Conservation (phyloP, 2,888 invertebrate genomes). For the Orthosia cruda region DNA sequence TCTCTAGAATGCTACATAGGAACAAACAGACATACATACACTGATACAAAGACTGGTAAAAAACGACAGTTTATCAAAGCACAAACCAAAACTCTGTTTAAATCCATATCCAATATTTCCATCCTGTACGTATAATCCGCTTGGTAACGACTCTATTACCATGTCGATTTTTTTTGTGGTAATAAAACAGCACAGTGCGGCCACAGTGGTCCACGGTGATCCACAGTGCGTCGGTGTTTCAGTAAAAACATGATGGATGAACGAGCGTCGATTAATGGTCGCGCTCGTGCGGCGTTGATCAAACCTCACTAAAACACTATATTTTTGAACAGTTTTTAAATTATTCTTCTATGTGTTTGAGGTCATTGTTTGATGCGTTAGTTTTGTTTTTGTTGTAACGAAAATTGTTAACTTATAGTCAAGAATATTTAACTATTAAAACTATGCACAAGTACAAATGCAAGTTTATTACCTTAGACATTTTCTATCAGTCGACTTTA, state of each 20-base stretch:
- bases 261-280: slow-evolving; percentile 39
- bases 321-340: slow-evolving; percentile 45
- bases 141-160: neutral
- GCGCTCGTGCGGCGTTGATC: slow-evolving; percentile 12
- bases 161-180: slow-evolving; percentile 8
- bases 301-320: slow-evolving; percentile 33
- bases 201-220: slow-evolving; percentile 7
- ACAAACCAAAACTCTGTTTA: neutral
- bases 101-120: neutral
- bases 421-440: too few species aligned
- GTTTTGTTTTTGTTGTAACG: neutral
- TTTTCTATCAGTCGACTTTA: too few species aligned
- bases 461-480: too few species aligned
- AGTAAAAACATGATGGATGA: slow-evolving; percentile 58
- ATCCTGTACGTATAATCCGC: neutral
- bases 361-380: neutral
- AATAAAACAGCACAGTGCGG: slow-evolving; percentile 42
- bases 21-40: too few species aligned
- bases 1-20: too few species aligned
- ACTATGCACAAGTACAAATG: too few species aligned
- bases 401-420: too few species aligned
- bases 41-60: too few species aligned
- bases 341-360: slow-evolving; percentile 8
- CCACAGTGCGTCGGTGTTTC: slow-evolving; percentile 18
- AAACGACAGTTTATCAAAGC: neutral